Base-by-base conservation (phyloP, 2,888 invertebrate genomes). In the Zaprionus lineosus region DNA sequence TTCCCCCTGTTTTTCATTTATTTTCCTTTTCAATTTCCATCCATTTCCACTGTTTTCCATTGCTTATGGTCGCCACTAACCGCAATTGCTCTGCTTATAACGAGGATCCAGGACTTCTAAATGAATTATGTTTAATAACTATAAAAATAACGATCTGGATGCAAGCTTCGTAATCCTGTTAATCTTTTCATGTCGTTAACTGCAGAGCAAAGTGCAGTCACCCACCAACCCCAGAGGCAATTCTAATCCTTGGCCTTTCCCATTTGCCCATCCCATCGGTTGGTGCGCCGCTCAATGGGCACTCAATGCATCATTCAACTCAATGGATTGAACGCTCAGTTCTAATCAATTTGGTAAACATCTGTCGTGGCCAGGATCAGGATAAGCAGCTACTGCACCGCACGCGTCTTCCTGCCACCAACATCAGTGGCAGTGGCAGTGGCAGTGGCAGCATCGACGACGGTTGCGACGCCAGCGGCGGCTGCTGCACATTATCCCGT, bases 341-440 rank as follows among this genome's bases (percentile, higher is more conserved):
- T 64, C 69, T 83, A 84, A 82, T 82, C 85, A 82, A 82, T 79
- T 82, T 73, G 69, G 76, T 69, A 79, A 82, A 82, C 82, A 82
- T 82, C 82, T 82, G 82, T 84, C 85, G 85, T 39, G 47, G 58
- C 55, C 59, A 34, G 64, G 55, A 61, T 74, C 61, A 59, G 67
- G 71, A 74, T 74, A 74, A 74, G 64, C 73, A 31, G 39, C 52
- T 53, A 24, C 56, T 66, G 52, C 58, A 62, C 33, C 61, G 75
- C 83, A 82, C 77, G 72, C 79, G 72, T 65, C 57, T 51, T n/a
- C n/a, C 77, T 58, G 69, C 47, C 62, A n/a, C n/a, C n/a, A n/a
- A n/a, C n/a, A n/a, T n/a, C n/a, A 46, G 7, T 47, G 33, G 3
- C 8, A n/a, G 5, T 37, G 34, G 16, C 60, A 16, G 8, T 36